Percentiles rank a stretch among this genome's conserved stretches.
These are phyloP conservation scores for Gila orcuttii DNA, from an alignment of 2,113 vertebrate genomes.

Conservation along the genomic window DNA sequence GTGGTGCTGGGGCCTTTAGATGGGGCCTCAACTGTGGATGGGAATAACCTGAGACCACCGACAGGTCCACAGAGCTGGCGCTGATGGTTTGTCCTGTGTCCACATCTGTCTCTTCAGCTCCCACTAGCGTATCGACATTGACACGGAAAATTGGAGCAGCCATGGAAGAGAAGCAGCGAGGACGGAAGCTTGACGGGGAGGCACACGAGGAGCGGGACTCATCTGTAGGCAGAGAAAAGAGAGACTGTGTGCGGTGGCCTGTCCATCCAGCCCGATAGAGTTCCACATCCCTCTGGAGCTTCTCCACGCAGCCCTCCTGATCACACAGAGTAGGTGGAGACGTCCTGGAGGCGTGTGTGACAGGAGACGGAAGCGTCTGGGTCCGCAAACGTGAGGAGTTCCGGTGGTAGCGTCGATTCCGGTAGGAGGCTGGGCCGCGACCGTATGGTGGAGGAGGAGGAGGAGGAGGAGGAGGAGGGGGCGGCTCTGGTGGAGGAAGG, in stretches of 20 bases:
- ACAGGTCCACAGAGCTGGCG: constrained; percentile 78
- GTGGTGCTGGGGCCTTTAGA: constrained; percentile 58
- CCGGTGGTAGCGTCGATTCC: constrained; percentile 60
- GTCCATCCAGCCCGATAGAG: constrained; percentile 67
- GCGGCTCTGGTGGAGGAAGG: constrained; percentile 49
- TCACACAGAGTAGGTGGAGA: constrained; percentile 64
- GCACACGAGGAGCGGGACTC: constrained; percentile 68
- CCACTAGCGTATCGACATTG: constrained; percentile 83
- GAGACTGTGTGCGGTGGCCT: constrained; percentile 80
- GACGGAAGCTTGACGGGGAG: constrained; percentile 70
- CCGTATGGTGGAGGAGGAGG: constrained; percentile 59
- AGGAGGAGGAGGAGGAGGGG: constrained; percentile 25
- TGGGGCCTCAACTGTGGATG: constrained; percentile 34
- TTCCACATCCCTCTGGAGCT: constrained; percentile 54
- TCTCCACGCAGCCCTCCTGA: constrained; percentile 61
- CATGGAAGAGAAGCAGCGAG: constrained; percentile 68
- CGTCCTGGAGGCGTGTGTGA: constrained; percentile 52
- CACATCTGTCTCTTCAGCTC: constrained; percentile 90
- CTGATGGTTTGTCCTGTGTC: constrained; percentile 86
- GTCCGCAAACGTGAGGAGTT: constrained; percentile 54
- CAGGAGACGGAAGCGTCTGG: constrained; percentile 54
- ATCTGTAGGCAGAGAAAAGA: constrained; percentile 82
- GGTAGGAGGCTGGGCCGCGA: constrained; percentile 56
- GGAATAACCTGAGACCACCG: constrained; percentile 87
- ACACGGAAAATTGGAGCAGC: constrained; percentile 72